These are phyloP conservation scores for Idaea aversata DNA, from an alignment of 2,888 invertebrate species.

Conservation along the genomic window DNA sequence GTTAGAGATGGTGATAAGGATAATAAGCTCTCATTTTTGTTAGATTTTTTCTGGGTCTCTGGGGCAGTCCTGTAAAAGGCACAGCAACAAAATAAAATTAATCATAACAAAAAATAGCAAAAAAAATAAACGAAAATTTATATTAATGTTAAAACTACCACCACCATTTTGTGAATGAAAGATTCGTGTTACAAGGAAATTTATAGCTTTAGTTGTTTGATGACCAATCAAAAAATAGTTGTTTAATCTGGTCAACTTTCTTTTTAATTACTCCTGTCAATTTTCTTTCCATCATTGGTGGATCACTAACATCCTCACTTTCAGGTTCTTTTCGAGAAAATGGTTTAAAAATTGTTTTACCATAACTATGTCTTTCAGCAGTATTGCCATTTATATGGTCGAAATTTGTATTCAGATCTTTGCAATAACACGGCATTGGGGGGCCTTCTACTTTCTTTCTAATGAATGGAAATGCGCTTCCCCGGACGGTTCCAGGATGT, in stretches of 20 bases:
- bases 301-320: background rate
- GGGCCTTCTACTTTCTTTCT: slow-evolving; percentile 42
- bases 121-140: slow-evolving; percentile 19
- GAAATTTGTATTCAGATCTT: slow-evolving; percentile 33
- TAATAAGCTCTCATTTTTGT: slow-evolving; percentile 66
- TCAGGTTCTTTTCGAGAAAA: background rate
- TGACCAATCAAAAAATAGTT: slow-evolving; percentile 47
- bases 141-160: slow-evolving; percentile 10
- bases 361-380: background rate
- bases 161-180: slow-evolving; percentile 9
- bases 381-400: slow-evolving; percentile 23
- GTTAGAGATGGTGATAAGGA: slow-evolving; percentile 70
- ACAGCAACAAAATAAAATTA: slow-evolving; percentile 64
- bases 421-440: slow-evolving; percentile 55
- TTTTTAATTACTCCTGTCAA: slow-evolving; percentile 37
- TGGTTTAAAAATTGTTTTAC: background rate
- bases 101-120: slow-evolving; percentile 30
- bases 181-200: background rate
- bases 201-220: slow-evolving; percentile 4
- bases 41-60: slow-evolving; percentile 74
- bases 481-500: slow-evolving; percentile 38
- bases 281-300: slow-evolving; percentile 13
- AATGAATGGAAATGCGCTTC: slow-evolving; percentile 48
- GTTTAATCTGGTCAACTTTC: slow-evolving; percentile 50
- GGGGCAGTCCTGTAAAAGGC: slow-evolving; percentile 74